phyloP scores from a whole-genome alignment of 2,888 invertebrate species.

The Sturmia bella region DNA sequence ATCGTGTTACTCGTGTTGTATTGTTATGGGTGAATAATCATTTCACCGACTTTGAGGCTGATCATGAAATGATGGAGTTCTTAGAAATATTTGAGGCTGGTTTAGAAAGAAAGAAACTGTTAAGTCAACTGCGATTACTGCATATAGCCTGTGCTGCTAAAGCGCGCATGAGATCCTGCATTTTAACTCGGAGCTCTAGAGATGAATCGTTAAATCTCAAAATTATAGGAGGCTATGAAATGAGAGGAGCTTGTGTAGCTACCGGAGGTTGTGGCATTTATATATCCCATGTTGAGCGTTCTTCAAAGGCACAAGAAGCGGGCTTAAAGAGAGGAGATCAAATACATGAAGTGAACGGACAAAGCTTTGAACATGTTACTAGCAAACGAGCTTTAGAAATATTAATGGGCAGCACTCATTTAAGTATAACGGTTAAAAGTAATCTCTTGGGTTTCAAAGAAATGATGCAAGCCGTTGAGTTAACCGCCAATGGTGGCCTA shows the following conservation, averaged over 20 bases:
- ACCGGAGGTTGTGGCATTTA: conserved; percentile 94
- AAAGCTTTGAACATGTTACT: conserved; percentile 96
- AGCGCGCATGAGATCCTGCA: conserved; percentile 94
- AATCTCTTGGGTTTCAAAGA: conserved; percentile 94
- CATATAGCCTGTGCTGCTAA: conserved; percentile 99
- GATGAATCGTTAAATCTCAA: conserved; percentile 97
- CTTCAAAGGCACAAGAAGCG: conserved; percentile 96
- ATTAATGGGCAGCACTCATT: conserved; percentile 95
- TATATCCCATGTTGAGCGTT: conserved; percentile 95
- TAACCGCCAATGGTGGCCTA: conserved; percentile 69
- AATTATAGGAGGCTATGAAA: conserved; percentile 96
- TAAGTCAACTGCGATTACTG: conserved; percentile 90
- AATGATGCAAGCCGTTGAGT: conserved; percentile 83
- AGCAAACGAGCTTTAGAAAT: conserved; percentile 96
- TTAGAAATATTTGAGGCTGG: conserved; percentile 94
- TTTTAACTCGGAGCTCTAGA: conserved; percentile 93
- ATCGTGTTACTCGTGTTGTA: conserved; percentile 96
- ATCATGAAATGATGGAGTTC: conserved; percentile 97
- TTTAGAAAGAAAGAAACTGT: conserved; percentile 92
- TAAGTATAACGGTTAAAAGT: conserved; percentile 97
- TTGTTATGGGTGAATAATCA: conserved; percentile 99
- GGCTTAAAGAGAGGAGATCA: conserved; percentile 98
- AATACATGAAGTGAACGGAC: conserved; percentile 98
- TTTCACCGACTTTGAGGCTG: conserved; percentile 98
- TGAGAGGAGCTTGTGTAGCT: conserved; percentile 81